Evolutionary conservation across 2,888 invertebrate species (phyloP), one percentile per base, ranked within the genome.

Genomic region (Oscheius myriophilus): DNA sequence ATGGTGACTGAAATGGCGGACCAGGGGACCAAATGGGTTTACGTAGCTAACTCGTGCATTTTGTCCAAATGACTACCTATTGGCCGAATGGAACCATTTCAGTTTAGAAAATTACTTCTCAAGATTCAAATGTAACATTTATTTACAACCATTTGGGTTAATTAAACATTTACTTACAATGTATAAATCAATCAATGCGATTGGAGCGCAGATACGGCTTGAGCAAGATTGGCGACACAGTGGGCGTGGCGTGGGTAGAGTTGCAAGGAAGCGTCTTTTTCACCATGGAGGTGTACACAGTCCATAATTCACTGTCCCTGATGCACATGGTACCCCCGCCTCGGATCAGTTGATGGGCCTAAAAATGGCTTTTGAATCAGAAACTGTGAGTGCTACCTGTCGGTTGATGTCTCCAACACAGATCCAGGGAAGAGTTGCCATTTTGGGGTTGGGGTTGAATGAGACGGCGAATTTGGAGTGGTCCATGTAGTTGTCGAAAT

Each of bases 381-480:
- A 14, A n/a, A n/a, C n/a, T n/a, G n/a, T n/a, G n/a, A 43, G 16
- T 11, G 12, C 67, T n/a, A 93, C 93, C 88, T 92, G 92, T 90
- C 96, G 90, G 87, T 96, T 96, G 68, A 96, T 94, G 86, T 96
- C 96, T 3, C 95, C 95, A 16, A 96, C 91, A 87, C 96, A 96
- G 75, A 92, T 91, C 92, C 93, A 94, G 76, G 87, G 86, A 72
- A 89, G 72, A 1, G 73, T 42, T 11, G 65, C 57, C 16, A 14
- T 23, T 1, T 51, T 33, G 21, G 46, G 51, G 58, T 45, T 33
- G 25, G 70, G 39, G 23, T 59, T 67, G 57, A 61, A 88, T 9
- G 89, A 88, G 9, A 93, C 91, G 2, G 92, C 92, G 93, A 93
- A 94, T 87, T 94, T 94, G 0, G 94, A 93, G 87, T 94, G 94